Conservation (phyloP, 2,113 vertebrate genomes). For the Recurvirostra avosetta region DNA sequence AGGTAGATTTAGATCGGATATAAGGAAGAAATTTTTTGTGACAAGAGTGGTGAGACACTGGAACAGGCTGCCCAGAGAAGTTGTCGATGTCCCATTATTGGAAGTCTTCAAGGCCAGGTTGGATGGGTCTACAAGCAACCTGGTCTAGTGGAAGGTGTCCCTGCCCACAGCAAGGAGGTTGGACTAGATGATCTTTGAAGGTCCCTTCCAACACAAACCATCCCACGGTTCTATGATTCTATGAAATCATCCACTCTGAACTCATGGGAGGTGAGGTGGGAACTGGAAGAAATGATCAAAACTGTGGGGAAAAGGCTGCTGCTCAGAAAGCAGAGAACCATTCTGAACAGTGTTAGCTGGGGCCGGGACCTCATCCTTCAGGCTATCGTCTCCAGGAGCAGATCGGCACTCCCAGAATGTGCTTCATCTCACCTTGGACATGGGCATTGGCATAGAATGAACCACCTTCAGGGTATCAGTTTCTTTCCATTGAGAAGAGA, state of each 20-base stretch:
- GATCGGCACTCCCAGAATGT: fast-evolving
- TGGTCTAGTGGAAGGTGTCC: background rate
- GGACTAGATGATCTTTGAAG: background rate
- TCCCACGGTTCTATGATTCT: background rate
- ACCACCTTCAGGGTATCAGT: background rate
- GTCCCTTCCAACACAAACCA: background rate
- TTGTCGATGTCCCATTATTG: background rate
- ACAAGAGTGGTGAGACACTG: background rate
- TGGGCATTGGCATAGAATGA: fast-evolving
- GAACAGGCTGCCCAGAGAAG: background rate
- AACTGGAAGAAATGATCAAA: background rate
- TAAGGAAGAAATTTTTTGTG: background rate
- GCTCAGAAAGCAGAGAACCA: background rate
- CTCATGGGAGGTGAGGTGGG: background rate
- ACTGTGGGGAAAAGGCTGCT: background rate
- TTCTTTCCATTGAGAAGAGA: background rate
- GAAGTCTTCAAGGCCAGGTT: background rate
- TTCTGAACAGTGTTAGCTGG: background rate
- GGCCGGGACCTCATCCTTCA: background rate
- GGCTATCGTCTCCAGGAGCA: background rate
- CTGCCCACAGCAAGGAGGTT: background rate
- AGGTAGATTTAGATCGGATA: background rate
- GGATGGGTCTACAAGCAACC: background rate
- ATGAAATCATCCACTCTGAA: background rate
- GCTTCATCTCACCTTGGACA: background rate